These are phyloP conservation scores for Globodera ellingtonae DNA, from an alignment of 1,140 invertebrate species.

Conservation along the genomic window DNA sequence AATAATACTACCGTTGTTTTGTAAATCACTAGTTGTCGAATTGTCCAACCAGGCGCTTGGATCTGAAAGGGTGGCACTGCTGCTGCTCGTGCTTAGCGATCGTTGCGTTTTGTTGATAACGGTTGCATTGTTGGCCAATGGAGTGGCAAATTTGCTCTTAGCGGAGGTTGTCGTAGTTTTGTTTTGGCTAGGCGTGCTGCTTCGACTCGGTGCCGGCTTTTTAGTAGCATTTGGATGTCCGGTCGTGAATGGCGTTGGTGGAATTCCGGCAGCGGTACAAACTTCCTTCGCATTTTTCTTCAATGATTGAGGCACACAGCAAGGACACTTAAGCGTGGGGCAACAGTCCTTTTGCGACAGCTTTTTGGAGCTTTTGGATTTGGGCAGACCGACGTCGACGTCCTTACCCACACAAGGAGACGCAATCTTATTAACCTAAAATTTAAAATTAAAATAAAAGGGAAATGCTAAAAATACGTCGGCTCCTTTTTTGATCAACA, in stretches of 20 bases:
- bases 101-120: slow-evolving; percentile 7
- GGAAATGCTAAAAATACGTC: slow-evolving; percentile 32
- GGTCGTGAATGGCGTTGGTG: not conserved
- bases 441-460: not conserved
- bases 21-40: slow-evolving; percentile 8
- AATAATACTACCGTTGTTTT: slow-evolving; percentile 15
- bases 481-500: slow-evolving; percentile 67
- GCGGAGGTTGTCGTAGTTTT: not conserved
- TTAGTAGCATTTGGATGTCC: not conserved
- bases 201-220: slow-evolving; percentile 14
- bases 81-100: slow-evolving; percentile 20
- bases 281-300: slow-evolving; percentile 30
- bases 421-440: slow-evolving; percentile 34
- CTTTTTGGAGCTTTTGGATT: slow-evolving; percentile 23
- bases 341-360: slow-evolving; percentile 18
- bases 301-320: slow-evolving; percentile 22
- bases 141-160: not conserved
- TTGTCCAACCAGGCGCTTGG: slow-evolving; percentile 19
- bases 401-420: slow-evolving; percentile 16
- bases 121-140: not conserved
- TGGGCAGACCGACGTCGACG: slow-evolving; percentile 10
- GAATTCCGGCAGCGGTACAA: slow-evolving; percentile 27
- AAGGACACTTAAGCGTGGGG: slow-evolving; percentile 21
- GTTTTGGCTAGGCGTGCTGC: slow-evolving; percentile 9
- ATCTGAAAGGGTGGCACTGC: slow-evolving; percentile 21